Conservation (phyloP, 2,888 invertebrate genomes). For the Nebria brevicollis region DNA sequence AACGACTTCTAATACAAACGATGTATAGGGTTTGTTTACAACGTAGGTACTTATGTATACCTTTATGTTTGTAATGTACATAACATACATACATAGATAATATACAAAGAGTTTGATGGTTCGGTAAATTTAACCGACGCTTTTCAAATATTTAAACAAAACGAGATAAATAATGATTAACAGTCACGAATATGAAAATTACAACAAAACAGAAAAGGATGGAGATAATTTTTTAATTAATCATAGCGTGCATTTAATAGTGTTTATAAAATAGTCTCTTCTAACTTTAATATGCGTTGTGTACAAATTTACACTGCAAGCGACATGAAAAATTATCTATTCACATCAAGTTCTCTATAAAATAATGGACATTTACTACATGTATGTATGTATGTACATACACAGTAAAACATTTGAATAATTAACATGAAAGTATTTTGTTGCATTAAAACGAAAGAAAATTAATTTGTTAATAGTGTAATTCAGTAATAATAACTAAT, state of each 20-base stretch:
- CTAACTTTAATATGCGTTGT: not conserved
- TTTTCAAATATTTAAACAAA: constrained; percentile 41
- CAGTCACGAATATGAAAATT: constrained; percentile 37
- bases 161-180: constrained; percentile 37
- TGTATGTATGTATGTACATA: no score
- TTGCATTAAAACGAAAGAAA: no score
- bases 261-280: not conserved
- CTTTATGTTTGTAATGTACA: not conserved
- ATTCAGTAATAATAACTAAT: no score
- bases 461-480: no score
- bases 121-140: not conserved
- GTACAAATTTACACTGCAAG: not conserved
- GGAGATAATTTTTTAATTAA: constrained; percentile 34
- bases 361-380: not conserved
- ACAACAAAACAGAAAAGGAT: not conserved
- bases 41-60: not conserved
- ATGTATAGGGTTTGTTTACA: not conserved
- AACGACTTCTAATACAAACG: constrained; percentile 5
- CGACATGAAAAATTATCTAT: not conserved
- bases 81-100: not conserved
- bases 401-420: no score
- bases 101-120: not conserved
- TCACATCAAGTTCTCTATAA: not conserved
- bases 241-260: constrained; percentile 14
- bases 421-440: no score